phyloP scores from a whole-genome alignment of 2,113 vertebrate species.

The Meles meles region DNA sequence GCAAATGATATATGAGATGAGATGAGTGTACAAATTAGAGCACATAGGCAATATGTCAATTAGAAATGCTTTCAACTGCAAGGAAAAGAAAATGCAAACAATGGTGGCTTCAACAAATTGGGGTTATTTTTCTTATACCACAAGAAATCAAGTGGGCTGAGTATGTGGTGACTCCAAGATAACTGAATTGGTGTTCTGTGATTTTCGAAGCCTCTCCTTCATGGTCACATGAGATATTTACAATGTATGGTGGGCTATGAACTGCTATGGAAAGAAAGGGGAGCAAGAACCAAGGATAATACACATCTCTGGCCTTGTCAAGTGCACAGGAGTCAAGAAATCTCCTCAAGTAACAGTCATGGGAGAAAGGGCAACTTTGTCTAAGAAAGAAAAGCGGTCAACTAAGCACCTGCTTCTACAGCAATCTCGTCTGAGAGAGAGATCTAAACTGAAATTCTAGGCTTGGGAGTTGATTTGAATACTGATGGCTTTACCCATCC shows the following conservation, averaged over 20 bases:
- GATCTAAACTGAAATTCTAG: neutral
- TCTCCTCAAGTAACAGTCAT: neutral
- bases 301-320: neutral
- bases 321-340: neutral
- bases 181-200: neutral
- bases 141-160: neutral
- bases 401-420: neutral
- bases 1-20: neutral
- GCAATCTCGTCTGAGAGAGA: neutral
- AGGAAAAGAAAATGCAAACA: neutral
- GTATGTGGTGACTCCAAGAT: neutral
- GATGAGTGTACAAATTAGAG: neutral
- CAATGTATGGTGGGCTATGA: neutral
- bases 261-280: neutral
- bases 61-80: neutral
- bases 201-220: neutral
- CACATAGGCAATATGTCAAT: neutral
- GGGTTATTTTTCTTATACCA: neutral
- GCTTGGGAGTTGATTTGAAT: neutral
- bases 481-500: neutral
- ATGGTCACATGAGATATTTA: neutral
- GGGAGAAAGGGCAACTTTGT: neutral
- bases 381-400: neutral
- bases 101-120: neutral
- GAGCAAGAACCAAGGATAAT: neutral